Evolutionary conservation across 2,888 invertebrate genomes (phyloP).

Genomic region (Aporophyla nigra): DNA sequence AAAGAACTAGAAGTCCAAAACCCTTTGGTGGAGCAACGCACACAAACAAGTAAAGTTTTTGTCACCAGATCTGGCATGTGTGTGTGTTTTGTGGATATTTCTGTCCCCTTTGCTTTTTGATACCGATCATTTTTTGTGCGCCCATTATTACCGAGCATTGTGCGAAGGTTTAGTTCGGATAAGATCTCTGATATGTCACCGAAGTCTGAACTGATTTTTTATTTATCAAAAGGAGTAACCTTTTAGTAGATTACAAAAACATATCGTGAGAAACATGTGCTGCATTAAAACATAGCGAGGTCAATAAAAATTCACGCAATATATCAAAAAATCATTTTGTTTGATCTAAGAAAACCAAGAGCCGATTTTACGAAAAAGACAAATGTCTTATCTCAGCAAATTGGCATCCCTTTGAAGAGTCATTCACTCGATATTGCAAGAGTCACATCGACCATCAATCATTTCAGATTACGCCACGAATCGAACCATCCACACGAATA

Average conservation of each 20-base stretch:
- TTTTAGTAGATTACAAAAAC: conserved; percentile 81
- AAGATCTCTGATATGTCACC: conserved; percentile 90
- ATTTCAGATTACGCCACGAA: conserved; percentile 83
- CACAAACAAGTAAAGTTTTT: conserved; percentile 81
- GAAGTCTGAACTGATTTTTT: conserved; percentile 84
- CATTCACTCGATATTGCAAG: conserved; percentile 78
- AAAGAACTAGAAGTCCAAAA: conserved; percentile 82
- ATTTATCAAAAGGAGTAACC: conserved; percentile 84
- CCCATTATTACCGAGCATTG: conserved; percentile 88
- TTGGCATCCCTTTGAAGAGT: conserved; percentile 77
- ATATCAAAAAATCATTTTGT: conserved; percentile 26
- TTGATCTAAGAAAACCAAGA: conserved; percentile 33
- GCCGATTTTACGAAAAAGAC: conserved; percentile 55
- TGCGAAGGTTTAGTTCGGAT: conserved; percentile 88
- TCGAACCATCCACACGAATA: conserved; percentile 81
- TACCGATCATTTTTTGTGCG: conserved; percentile 89
- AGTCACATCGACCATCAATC: conserved; percentile 81
- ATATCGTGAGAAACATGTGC: conserved; percentile 75
- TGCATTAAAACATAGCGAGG: conserved; percentile 50
- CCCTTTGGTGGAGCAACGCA: conserved; percentile 85
- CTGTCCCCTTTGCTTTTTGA: conserved; percentile 89
- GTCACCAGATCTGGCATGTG: conserved; percentile 80
- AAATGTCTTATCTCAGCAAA: conserved; percentile 70
- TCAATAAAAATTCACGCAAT: conserved; percentile 59
- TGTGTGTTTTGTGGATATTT: conserved; percentile 83